Percentiles rank a stretch among this genome's conserved stretches.
Evolutionary conservation across 2,113 vertebrate species (phyloP).

Genomic region (Corythornis madagascariensis): DNA sequence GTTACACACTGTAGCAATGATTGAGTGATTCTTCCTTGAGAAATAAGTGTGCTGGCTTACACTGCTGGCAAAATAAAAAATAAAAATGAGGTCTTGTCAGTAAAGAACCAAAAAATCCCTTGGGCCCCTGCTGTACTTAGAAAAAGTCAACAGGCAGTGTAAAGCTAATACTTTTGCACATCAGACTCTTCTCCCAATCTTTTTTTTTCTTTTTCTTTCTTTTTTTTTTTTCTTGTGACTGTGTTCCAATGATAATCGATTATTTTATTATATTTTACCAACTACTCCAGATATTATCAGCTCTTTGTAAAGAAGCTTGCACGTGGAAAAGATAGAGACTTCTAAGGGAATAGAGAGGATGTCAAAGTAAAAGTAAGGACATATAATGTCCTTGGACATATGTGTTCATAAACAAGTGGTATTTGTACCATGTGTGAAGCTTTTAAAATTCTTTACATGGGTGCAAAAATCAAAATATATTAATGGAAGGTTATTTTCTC

Average conservation of each 20-base stretch:
- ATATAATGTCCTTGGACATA: not conserved
- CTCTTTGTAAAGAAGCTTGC: not conserved
- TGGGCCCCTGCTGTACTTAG: not conserved
- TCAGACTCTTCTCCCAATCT: not conserved
- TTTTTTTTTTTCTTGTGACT: not conserved
- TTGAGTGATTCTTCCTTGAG: not conserved
- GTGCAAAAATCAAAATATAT: accelerated
- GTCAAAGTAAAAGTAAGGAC: not conserved
- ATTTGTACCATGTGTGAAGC: not conserved
- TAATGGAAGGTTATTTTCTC: not conserved
- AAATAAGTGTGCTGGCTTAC: not conserved
- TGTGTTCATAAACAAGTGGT: not conserved
- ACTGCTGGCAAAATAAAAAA: not conserved
- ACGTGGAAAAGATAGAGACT: not conserved
- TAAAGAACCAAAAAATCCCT: not conserved
- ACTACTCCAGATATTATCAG: not conserved
- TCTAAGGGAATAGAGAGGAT: not conserved
- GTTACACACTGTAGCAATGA: not conserved
- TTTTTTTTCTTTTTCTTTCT: too few species aligned
- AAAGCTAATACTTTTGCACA: not conserved
- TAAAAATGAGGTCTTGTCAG: not conserved
- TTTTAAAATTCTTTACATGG: not conserved
- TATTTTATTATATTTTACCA: not conserved
- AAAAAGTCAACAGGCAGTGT: not conserved
- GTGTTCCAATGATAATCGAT: not conserved